Conservation (phyloP, 2,797 vertebrate species). For the Phrynocephalus forsythii region DNA sequence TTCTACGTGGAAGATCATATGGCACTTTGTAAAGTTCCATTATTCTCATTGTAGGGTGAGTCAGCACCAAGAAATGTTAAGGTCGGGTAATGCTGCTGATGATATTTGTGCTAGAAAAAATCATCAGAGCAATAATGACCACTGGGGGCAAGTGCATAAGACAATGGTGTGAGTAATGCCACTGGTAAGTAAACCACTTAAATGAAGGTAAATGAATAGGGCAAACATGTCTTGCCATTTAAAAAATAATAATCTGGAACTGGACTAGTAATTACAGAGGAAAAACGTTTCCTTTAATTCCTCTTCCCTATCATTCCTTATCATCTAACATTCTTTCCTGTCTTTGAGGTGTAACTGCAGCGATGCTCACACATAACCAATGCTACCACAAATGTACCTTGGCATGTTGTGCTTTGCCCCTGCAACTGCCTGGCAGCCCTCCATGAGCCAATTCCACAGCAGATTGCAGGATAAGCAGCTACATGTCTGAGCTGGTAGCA, state of each 20-base stretch:
- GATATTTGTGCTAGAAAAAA: background rate
- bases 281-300: background rate
- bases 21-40: background rate
- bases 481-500: slow-evolving; percentile 15
- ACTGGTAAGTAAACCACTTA: slow-evolving; percentile 5
- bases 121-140: background rate
- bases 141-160: background rate
- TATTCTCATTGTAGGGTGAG: background rate
- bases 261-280: slow-evolving; percentile 14
- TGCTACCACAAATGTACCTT: background rate
- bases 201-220: slow-evolving; percentile 1
- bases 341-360: slow-evolving; percentile 5
- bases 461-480: slow-evolving; percentile 27
- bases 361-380: slow-evolving; percentile 4
- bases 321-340: slow-evolving; percentile 2
- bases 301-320: background rate
- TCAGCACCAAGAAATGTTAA: background rate
- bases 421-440: slow-evolving; percentile 3
- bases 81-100: background rate
- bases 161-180: slow-evolving; percentile 6
- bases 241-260: background rate
- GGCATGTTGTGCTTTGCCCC: slow-evolving; percentile 17
- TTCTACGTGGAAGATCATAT: background rate
- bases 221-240: background rate
- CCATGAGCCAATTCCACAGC: slow-evolving; percentile 2